Percentiles rank a stretch among this genome's conserved stretches.
phyloP scores from a whole-genome alignment of 1,140 invertebrate genomes.

The Drosophila bipectinata region DNA sequence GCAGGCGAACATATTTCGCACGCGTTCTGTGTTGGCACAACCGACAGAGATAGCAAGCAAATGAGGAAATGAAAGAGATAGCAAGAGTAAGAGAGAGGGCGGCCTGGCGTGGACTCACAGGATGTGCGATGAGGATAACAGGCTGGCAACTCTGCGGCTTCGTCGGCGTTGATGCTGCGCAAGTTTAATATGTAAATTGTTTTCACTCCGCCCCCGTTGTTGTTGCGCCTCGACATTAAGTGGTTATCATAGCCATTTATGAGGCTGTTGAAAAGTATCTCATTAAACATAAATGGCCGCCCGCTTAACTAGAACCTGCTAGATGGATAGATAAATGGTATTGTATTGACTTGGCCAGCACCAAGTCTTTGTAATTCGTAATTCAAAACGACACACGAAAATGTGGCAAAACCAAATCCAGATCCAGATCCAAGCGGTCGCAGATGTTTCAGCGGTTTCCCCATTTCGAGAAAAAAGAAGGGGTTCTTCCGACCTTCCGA shows the following conservation, averaged over 20 bases:
- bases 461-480: constrained; percentile 32
- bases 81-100: constrained; percentile 4
- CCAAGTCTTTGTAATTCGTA: background rate
- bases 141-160: constrained; percentile 51
- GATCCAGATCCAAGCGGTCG: constrained; percentile 28
- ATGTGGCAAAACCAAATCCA: constrained; percentile 13
- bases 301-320: constrained; percentile 34
- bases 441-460: constrained; percentile 43
- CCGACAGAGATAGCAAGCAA: background rate
- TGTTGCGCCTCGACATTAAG: constrained; percentile 70
- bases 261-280: constrained; percentile 83
- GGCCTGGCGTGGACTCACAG: constrained; percentile 6
- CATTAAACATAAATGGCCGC: constrained; percentile 76
- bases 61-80: constrained; percentile 4
- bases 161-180: constrained; percentile 34
- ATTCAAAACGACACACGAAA: constrained; percentile 6
- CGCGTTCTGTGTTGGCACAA: constrained; percentile 45
- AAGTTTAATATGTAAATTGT: constrained; percentile 82
- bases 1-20: constrained; percentile 81
- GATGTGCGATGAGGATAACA: constrained; percentile 42
- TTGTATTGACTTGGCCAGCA: constrained; percentile 30
- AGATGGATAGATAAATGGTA: constrained; percentile 39
- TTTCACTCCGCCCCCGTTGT: constrained; percentile 52
- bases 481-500: constrained; percentile 13
- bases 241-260: constrained; percentile 83